phyloP scores from a whole-genome alignment of 2,888 invertebrate species.

The Ectemnius cavifrons region DNA sequence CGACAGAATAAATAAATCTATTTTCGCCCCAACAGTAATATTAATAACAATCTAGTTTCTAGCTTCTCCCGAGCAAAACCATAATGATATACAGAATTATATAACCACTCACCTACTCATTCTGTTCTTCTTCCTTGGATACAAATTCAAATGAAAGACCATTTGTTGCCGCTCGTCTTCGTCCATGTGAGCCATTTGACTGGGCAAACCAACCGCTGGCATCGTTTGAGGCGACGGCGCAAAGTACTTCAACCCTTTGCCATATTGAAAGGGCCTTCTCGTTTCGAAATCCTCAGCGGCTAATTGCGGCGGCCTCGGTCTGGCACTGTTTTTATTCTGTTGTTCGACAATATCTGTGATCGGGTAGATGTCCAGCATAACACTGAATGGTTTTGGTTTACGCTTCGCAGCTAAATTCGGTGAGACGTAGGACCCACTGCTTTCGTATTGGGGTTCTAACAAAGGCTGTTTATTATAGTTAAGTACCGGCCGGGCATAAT shows the following conservation, averaged over 20 bases:
- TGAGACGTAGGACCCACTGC: constrained; percentile 38
- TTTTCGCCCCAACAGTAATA: too few species aligned
- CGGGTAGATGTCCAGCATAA: constrained; percentile 84
- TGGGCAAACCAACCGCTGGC: constrained; percentile 58
- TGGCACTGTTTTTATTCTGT: constrained; percentile 57
- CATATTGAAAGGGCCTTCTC: constrained; percentile 60
- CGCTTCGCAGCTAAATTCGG: constrained; percentile 59
- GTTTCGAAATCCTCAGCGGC: constrained; percentile 64
- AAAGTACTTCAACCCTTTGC: constrained; percentile 62
- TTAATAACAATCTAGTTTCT: too few species aligned
- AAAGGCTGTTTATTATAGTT: constrained; percentile 52
- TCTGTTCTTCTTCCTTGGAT: constrained; percentile 79
- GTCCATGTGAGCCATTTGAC: constrained; percentile 49
- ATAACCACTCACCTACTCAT: constrained; percentile 64
- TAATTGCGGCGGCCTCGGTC: constrained; percentile 52
- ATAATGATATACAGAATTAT: neutral
- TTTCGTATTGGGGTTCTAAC: constrained; percentile 63
- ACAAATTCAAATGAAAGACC: constrained; percentile 84
- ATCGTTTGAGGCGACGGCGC: constrained; percentile 51
- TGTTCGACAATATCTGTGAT: constrained; percentile 76
- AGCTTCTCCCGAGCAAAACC: too few species aligned
- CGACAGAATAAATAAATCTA: too few species aligned
- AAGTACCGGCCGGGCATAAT: constrained; percentile 62
- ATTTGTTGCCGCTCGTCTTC: constrained; percentile 80
- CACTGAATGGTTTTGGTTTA: constrained; percentile 81